phyloP scores from a whole-genome alignment of 35 echinoderm and acorn worm species.

The Stichopus chloronotus region DNA sequence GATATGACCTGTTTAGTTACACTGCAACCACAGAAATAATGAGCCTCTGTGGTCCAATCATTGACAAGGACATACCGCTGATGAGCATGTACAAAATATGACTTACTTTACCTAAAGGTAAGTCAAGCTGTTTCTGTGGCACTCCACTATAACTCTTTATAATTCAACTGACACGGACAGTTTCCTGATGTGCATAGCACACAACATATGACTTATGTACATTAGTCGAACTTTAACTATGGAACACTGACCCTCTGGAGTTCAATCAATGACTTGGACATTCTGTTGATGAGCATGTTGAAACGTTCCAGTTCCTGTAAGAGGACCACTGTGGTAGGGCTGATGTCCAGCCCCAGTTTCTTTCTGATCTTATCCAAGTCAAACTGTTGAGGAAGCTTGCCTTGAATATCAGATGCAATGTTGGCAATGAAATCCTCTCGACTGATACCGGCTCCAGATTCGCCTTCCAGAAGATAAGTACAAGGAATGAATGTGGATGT shows the following conservation, averaged over 20 bases:
- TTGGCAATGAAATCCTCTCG: constrained; percentile 98
- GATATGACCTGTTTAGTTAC: no score
- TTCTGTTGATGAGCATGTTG: constrained; percentile 81
- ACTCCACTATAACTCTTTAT: no score
- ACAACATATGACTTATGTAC: no score
- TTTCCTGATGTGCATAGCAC: no score
- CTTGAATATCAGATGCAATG: constrained; percentile 97
- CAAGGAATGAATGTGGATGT: neutral
- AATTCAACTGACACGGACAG: no score
- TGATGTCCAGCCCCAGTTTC: constrained; percentile 86
- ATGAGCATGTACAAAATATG: no score
- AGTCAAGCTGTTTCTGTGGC: no score
- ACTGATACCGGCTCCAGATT: constrained; percentile 92
- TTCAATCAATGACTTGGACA: constrained; percentile 89
- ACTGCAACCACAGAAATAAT: no score
- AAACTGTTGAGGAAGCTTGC: constrained; percentile 94
- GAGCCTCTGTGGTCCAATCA: no score
- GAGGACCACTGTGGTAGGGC: constrained; percentile 93
- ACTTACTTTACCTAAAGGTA: no score
- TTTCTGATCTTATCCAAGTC: constrained; percentile 97
- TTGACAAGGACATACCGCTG: no score
- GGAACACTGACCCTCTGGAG: constrained; percentile 81
- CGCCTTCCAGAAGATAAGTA: constrained; percentile 59
- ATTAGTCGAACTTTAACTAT: no score
- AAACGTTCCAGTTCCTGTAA: constrained; percentile 96